Base-by-base conservation (phyloP, 2,888 invertebrate species). In the Dolichopus griseipennis region DNA sequence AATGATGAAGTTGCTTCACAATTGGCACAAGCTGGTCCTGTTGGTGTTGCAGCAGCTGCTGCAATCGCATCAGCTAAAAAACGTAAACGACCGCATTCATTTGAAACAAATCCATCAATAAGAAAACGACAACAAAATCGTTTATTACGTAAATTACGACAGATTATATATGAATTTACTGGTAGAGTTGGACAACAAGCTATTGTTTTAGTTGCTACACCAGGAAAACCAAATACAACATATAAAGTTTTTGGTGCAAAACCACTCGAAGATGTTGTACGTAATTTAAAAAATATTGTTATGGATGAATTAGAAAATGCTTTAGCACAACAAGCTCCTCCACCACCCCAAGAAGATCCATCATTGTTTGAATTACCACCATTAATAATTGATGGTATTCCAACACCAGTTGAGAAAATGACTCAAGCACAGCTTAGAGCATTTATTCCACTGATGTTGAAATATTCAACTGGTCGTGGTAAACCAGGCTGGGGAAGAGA, bases 341-440 rank as follows among this genome's bases (percentile, higher is more conserved):
- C 91, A 20, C 90, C 90, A 66, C 79, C 79, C 15, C 81, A 80
- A 71, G 96, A 97, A 77, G 96, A 95, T 84, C 93, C 96, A 6
- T 90, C 93, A 72, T 85, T 97, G 69, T 96, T 97, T 83, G 97
- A 97, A 84, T 84, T 97, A 81, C 97, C 97, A 71, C 95, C 96
- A 65, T 86, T 97, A 73, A 95, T 96, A 76, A 95, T 97, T 76
- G 97, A 97, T 83, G 97, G 97, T 72, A 97, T 97, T 80, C 97
- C 97, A 72, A 97, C 97, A 70, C 96, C 97, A 20, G 96, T 97
- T 0, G 97, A 97, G 84, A 97, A 97, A 86, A 97, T 97, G 97
- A 97, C 97, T 62, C 96, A 97, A 85, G 97, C 97, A 68, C 97
- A 97, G 83, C 84, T 97, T 70, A 83, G 97, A 75, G 96, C 96